A percentile compares a stretch with the other conserved stretches of the same genome.
These are phyloP conservation scores for Puma concolor DNA, from an alignment of 2,113 vertebrate species.

Conservation along the genomic window DNA sequence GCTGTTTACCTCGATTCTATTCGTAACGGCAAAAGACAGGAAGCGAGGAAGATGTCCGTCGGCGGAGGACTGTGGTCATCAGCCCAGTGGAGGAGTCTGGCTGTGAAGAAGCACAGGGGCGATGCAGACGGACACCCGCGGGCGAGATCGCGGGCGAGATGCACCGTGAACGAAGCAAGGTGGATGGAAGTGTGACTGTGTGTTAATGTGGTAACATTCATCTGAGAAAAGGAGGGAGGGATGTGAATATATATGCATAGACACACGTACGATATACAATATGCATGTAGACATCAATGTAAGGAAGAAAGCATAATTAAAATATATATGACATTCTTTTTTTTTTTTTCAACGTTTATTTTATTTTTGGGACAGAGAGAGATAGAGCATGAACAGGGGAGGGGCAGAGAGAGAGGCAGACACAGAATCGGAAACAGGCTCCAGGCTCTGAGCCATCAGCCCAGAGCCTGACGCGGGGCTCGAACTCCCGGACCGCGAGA, in stretches of 20 bases:
- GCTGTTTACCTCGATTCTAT: not conserved
- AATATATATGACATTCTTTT: not conserved
- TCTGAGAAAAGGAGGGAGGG: not conserved
- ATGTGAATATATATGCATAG: not conserved
- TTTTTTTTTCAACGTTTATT: too few species aligned
- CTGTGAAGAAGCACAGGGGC: not conserved
- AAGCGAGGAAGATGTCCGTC: not conserved
- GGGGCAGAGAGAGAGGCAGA: too few species aligned
- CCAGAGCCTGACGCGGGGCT: too few species aligned
- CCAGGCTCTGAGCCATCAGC: too few species aligned
- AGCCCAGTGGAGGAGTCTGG: not conserved
- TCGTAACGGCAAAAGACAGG: not conserved
- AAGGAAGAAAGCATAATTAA: not conserved
- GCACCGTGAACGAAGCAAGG: not conserved
- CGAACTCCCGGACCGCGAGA: too few species aligned
- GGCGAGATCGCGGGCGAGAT: rapidly evolving
- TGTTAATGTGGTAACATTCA: not conserved
- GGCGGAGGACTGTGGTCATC: not conserved
- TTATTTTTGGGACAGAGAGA: too few species aligned
- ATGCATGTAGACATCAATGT: not conserved
- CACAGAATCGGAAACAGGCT: too few species aligned
- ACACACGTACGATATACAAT: not conserved
- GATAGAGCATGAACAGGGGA: too few species aligned
- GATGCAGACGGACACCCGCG: not conserved
- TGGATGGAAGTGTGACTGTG: rapidly evolving